These are phyloP conservation scores for Damaliscus lunatus DNA, from an alignment of 2,113 vertebrate species.

Conservation along the genomic window DNA sequence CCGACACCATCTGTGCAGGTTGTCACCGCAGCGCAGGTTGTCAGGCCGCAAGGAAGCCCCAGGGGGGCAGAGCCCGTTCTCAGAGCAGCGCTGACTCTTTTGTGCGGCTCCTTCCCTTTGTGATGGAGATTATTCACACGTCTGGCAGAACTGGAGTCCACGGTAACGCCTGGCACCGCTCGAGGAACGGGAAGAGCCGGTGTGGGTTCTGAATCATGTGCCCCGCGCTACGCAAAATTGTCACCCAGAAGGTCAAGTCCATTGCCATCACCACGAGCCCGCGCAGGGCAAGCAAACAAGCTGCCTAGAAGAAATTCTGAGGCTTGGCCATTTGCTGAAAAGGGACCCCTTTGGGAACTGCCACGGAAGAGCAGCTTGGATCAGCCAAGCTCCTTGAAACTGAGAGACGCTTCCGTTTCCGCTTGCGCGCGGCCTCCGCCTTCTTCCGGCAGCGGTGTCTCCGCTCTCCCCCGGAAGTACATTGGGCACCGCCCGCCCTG, in stretches of 20 bases:
- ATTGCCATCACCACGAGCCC: background rate
- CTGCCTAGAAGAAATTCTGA: too few species aligned
- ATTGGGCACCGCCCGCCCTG: background rate
- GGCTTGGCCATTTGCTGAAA: background rate
- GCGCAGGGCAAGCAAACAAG: fast-evolving
- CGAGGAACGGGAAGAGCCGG: fast-evolving
- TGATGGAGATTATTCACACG: background rate
- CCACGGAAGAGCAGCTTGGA: background rate
- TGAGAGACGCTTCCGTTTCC: fast-evolving
- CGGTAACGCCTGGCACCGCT: fast-evolving
- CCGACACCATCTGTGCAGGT: fast-evolving
- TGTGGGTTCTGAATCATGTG: too few species aligned
- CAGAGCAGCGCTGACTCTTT: background rate
- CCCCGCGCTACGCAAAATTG: fast-evolving
- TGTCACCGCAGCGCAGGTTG: fast-evolving
- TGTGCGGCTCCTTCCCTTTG: fast-evolving
- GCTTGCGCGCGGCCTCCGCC: fast-evolving
- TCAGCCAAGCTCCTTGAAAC: background rate
- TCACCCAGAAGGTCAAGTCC: too few species aligned
- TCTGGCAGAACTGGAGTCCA: background rate
- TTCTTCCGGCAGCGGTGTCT: fast-evolving
- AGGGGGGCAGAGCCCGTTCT: fast-evolving
- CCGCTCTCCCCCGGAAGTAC: background rate
- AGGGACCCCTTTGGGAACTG: background rate
- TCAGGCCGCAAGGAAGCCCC: background rate